Base-by-base conservation (phyloP, 2,888 invertebrate species). In the Drosophila ustulata region DNA sequence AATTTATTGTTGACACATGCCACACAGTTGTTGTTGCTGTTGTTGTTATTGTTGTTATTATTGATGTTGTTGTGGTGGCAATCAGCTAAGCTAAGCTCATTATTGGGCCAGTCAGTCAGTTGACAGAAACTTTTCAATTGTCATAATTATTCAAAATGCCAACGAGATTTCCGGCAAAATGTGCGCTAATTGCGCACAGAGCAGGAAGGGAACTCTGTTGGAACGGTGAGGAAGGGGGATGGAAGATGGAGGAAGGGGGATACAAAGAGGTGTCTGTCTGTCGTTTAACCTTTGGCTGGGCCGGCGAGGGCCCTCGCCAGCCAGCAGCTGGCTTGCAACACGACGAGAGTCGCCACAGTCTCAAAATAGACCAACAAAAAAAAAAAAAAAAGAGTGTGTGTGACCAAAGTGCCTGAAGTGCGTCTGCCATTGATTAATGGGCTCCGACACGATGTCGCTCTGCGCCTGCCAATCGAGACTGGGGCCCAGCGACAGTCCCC, bases 371-470 rank as follows among this genome's bases (percentile, higher is more conserved):
- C 50, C 62, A 30, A 28, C 28, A 28, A 4, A 28, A 28, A 61
- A 72, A 28, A 28, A 61, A 72, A 62, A 47, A 34, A 32, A 39
- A 46, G 43, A 11, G 37, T 39, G 39, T 13, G 51, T 66, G 65
- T 51, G 66, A 71, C 75, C 57, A 30, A 59, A 43, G 50, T 45
- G 61, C 41, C 50, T 52, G 52, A 71, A 75, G 68, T 72, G 68
- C 76, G 71, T 75, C 75, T 79, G 82, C 72, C 89, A 88, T 86
- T 90, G 90, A 90, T 90, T 90, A 90, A 90, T 90, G 87, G 72
- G 69, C 82, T 55, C 26, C 41, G 39, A 37, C 66, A 13, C 34
- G 39, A 41, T n/a, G 39, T 41, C 39, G 37, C 37, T 37, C 37
- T 63, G 56, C 39, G 67, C 69, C 64, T 64, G 66, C 63, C 75